Evolutionary conservation across 2,113 vertebrate genomes (phyloP), one percentile per base, ranked within the genome.

Genomic region (Pygoscelis antarcticus): DNA sequence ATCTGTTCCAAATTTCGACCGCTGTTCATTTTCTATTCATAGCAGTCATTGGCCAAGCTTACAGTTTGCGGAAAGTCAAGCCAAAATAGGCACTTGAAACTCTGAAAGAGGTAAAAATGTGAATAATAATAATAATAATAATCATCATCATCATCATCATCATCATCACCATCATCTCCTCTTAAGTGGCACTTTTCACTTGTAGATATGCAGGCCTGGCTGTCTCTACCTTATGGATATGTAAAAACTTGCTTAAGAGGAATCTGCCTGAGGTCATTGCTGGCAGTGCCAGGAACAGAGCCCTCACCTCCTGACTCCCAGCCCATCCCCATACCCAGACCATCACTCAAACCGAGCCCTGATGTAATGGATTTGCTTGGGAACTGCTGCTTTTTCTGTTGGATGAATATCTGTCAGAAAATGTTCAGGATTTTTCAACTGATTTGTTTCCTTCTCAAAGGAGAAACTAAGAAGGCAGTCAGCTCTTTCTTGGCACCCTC

Each of bases 1-100:
- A 93, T 96, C 74, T 76, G 66, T 95, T 97, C 95, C 94, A 96
- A 96, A 96, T 93, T 97, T 96, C 9, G 11, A 60, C 81, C 6
- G 0, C 81, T 83, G 84, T 83, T 93, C 46, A 60, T 91, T 93
- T 96, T 89, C 69, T 89, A 87, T 84, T 92, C 91, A 87, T 65
- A 85, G 81, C 58, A 80, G 66, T 76, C 91, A 91, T 42, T 91
- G 93, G 70, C 78, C 58, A 85, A 91, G 80, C 62, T 80, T 62
- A 44, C 0, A 5, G 27, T 82, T 83, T 91, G 70, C 2, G 9
- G 52, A 79, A 77, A 93, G 17, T 42, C 1, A 9, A 91, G 74
- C n/a, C 80, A 93, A 95, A 95, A 77, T 10, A 32, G 65, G 27
- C 44, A 52, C 26, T 84, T 78, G 52, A 89, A 96, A 95, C 32